These are phyloP conservation scores for Helicoverpa zea DNA, from an alignment of 1,140 invertebrate genomes.

Conservation along the genomic window DNA sequence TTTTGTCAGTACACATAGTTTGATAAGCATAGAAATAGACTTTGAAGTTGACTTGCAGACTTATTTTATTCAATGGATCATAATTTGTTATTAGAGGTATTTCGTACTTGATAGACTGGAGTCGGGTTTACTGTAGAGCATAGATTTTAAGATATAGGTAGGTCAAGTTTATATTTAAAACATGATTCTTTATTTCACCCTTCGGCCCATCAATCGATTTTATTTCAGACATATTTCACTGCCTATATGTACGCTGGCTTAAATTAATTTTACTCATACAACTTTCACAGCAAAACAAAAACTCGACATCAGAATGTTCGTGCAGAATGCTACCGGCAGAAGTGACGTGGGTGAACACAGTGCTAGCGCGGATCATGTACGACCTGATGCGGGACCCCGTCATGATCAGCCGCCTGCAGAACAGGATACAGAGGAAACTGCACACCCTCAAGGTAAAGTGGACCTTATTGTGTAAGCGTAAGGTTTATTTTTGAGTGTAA, in stretches of 20 bases:
- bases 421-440: conserved; percentile 83
- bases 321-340: conserved; percentile 75
- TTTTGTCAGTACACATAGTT: not conserved
- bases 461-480: not conserved
- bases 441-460: conserved; percentile 80
- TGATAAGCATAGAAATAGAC: too few relatives aligned
- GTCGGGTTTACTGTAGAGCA: too few relatives aligned
- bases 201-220: too few relatives aligned
- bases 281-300: conserved; percentile 58
- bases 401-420: conserved; percentile 75
- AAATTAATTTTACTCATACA: not conserved
- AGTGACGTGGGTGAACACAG: conserved; percentile 83
- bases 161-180: too few relatives aligned
- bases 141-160: too few relatives aligned
- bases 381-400: conserved; percentile 81
- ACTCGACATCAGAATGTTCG: conserved; percentile 60
- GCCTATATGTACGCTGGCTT: too few relatives aligned
- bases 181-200: too few relatives aligned
- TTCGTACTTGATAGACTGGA: too few relatives aligned
- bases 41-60: too few relatives aligned
- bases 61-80: too few relatives aligned
- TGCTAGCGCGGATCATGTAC: conserved; percentile 79
- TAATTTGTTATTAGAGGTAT: too few relatives aligned
- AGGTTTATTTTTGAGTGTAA: not conserved
- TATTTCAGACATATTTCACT: too few relatives aligned